Conservation (phyloP, 2,113 vertebrate species). For the Chascanopsetta lugubris region DNA sequence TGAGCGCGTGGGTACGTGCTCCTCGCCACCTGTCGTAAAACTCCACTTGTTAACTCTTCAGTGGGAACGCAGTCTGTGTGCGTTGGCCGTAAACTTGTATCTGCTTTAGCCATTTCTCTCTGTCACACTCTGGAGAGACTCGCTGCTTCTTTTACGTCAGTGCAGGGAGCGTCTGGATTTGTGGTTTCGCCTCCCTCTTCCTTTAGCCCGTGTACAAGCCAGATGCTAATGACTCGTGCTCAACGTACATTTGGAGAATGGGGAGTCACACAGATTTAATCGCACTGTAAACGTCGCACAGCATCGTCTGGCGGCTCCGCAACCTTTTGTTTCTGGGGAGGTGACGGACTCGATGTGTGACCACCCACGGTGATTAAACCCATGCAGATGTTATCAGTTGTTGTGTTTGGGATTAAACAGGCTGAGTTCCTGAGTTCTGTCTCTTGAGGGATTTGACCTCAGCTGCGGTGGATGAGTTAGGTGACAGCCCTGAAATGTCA, state of each 20-base stretch:
- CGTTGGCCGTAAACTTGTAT: not conserved
- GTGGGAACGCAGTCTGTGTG: not conserved
- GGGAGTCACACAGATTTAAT: slow-evolving; percentile 2
- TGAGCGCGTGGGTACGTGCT: slow-evolving; percentile 83
- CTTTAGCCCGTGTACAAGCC: not conserved
- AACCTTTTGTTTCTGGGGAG: not conserved
- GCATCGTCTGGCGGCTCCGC: not conserved
- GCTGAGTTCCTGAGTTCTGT: slow-evolving; percentile 5
- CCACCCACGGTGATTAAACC: slow-evolving; percentile 37
- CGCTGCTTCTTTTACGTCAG: not conserved
- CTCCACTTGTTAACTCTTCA: not conserved
- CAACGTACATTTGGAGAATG: not conserved
- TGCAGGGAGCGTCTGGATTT: not conserved
- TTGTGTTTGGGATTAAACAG: not conserved
- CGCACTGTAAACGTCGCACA: not conserved
- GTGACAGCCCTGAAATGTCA: not conserved
- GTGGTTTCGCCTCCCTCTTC: not conserved
- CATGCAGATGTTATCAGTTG: slow-evolving; percentile 27
- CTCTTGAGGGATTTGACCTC: slow-evolving; percentile 15
- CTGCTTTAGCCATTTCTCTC: not conserved
- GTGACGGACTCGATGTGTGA: not conserved
- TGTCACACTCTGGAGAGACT: not conserved
- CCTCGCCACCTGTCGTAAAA: not conserved
- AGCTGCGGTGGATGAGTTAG: not conserved
- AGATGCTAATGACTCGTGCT: not conserved